Conservation (phyloP, 2,797 vertebrate species). For the Okamejei kenojei region DNA sequence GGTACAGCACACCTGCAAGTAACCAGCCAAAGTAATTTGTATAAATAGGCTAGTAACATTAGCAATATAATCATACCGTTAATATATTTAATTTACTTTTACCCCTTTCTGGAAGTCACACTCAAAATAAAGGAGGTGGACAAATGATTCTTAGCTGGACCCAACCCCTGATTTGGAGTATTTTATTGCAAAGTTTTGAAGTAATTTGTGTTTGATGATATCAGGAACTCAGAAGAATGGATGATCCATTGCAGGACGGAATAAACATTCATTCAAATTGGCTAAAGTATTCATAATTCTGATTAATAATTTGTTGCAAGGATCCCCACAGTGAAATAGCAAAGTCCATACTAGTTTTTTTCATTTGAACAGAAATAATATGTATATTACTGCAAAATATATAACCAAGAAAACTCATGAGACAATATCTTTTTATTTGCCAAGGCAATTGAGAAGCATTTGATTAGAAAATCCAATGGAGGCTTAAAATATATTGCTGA, state of each 20-base stretch:
- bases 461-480: constrained; percentile 81
- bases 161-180: not conserved
- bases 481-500: constrained; percentile 93
- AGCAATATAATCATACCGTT: too few species aligned
- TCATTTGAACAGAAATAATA: not conserved
- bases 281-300: not conserved
- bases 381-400: not conserved
- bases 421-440: not conserved
- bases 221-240: not conserved
- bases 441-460: constrained; percentile 86
- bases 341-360: not conserved
- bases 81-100: too few species aligned
- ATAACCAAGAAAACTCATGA: not conserved
- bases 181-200: not conserved
- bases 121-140: not conserved
- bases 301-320: not conserved
- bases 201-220: not conserved
- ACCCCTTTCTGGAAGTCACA: too few species aligned
- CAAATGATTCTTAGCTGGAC: not conserved
- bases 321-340: not conserved
- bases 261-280: not conserved
- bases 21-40: too few species aligned
- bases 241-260: not conserved
- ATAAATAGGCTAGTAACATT: too few species aligned
- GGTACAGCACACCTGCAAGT: too few species aligned